Conservation (phyloP, 2,113 vertebrate species). For the Aramus guarauna region DNA sequence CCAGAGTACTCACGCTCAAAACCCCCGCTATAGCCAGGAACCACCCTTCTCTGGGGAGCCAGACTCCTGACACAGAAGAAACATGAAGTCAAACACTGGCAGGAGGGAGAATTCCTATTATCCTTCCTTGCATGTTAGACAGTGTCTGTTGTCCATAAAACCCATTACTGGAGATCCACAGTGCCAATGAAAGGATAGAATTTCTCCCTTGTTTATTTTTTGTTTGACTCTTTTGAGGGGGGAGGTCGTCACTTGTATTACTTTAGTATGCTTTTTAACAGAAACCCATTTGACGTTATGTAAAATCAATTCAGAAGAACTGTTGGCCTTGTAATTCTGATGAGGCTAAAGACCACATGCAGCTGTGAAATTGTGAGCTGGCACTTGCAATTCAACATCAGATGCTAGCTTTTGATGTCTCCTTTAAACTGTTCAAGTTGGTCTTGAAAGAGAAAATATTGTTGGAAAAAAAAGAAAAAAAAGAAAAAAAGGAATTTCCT, state of each 20-base stretch:
- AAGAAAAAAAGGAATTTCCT: background rate
- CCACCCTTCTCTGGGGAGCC: background rate
- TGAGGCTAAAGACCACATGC: background rate
- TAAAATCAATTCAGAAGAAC: conserved; percentile 1
- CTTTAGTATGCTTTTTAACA: background rate
- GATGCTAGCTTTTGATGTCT: background rate
- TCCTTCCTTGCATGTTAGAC: background rate
- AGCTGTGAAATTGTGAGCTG: background rate
- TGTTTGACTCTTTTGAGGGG: background rate
- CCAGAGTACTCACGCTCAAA: accelerated
- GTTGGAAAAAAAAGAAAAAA: background rate
- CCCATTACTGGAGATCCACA: background rate
- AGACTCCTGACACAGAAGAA: background rate
- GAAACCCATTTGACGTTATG: background rate
- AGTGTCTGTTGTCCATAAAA: background rate
- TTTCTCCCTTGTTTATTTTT: background rate
- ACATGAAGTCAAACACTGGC: background rate
- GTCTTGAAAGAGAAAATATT: background rate
- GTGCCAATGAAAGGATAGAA: background rate
- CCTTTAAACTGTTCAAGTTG: background rate
- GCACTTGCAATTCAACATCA: background rate
- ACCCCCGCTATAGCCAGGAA: background rate
- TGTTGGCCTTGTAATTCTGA: background rate
- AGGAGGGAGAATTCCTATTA: background rate
- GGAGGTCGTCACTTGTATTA: background rate